These are phyloP conservation scores for Calameuta filiformis DNA, from an alignment of 2,888 invertebrate genomes.

Conservation along the genomic window DNA sequence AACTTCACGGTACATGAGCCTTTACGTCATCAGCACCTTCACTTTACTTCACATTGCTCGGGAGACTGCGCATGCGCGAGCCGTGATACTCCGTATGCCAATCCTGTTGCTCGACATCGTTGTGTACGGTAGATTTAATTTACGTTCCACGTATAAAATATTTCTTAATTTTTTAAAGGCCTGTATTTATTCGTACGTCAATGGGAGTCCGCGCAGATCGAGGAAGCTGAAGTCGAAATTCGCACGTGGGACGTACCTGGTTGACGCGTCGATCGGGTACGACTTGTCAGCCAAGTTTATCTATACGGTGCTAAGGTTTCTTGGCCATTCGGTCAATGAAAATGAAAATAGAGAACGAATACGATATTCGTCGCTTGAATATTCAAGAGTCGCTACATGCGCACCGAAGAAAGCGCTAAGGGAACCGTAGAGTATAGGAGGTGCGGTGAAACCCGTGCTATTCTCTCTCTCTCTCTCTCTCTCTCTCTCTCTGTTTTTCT, in stretches of 20 bases:
- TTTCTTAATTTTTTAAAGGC: background rate
- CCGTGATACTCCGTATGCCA: slow-evolving; percentile 6
- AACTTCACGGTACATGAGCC: slow-evolving; percentile 4
- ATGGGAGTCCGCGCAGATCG: background rate
- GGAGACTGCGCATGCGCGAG: background rate
- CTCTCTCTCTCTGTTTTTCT: no score
- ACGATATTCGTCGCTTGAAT: background rate
- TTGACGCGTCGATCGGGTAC: background rate
- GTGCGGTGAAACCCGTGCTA: background rate
- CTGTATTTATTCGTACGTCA: background rate
- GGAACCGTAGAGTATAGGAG: background rate
- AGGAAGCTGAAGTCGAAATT: background rate
- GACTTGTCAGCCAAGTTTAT: background rate
- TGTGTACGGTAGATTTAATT: background rate
- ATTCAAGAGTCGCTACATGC: background rate
- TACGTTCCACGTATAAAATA: background rate
- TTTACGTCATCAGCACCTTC: slow-evolving; percentile 36
- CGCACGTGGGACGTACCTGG: background rate
- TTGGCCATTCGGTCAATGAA: background rate
- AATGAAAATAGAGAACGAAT: background rate
- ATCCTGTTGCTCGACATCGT: slow-evolving; percentile 8
- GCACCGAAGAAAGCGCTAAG: background rate
- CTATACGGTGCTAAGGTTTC: background rate
- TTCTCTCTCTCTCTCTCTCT: background rate
- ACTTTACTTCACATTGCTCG: slow-evolving; percentile 14